Conservation (phyloP, 2,113 vertebrate species). For the Dascyllus trimaculatus region DNA sequence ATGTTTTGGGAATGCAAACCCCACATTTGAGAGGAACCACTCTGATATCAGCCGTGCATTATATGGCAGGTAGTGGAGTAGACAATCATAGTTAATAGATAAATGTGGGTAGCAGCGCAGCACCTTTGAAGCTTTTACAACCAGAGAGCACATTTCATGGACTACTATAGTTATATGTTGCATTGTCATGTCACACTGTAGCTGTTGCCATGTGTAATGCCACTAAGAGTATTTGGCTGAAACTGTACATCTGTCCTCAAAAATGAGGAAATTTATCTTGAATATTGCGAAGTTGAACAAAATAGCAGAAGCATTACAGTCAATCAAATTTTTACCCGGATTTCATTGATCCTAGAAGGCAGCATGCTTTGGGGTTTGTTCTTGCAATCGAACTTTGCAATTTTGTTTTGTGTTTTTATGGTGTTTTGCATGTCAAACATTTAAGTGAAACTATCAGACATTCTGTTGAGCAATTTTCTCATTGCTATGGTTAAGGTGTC, state of each 20-base stretch:
- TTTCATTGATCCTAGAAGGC: no score
- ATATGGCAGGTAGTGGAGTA: not conserved
- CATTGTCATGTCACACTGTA: not conserved
- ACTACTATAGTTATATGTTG: no score
- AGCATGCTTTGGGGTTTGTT: no score
- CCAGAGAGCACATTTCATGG: not conserved
- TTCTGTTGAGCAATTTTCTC: no score
- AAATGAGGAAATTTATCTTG: not conserved
- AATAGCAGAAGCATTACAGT: no score
- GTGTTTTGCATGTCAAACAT: no score
- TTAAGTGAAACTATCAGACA: no score
- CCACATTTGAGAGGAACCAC: not conserved
- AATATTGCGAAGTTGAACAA: no score
- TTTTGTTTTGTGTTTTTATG: no score
- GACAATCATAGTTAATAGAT: not conserved
- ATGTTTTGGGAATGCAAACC: not conserved
- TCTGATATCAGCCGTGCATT: not conserved
- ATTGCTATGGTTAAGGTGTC: no score
- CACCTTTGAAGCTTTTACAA: not conserved
- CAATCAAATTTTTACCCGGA: no score
- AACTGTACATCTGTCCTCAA: not conserved
- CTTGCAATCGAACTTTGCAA: no score
- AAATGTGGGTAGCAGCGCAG: not conserved
- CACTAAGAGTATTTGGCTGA: not conserved
- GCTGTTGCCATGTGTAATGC: not conserved